Evolutionary conservation across 2,797 vertebrate species (phyloP), one percentile per base, ranked within the genome.

Genomic region (Semotilus atromaculatus): DNA sequence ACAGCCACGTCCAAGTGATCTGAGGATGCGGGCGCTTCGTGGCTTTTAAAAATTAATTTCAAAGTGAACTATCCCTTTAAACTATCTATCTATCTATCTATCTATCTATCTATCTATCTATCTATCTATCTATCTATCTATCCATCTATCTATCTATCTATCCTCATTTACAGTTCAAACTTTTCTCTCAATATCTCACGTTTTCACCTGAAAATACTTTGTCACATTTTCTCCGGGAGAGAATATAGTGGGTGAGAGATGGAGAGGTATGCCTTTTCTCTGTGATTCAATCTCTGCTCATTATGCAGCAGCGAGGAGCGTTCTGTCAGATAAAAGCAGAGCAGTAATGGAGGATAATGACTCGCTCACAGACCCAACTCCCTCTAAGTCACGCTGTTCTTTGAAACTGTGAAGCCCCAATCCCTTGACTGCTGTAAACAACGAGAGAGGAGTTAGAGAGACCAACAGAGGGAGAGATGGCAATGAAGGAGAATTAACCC

Each of bases 261-360:
- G 85, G 29, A 76, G 72, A 34, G 81, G 34, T 77, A 53, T 85
- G 83, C 81, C 75, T 81, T 86, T 82, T 90, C 91, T 91, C 86
- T 92, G 89, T 90, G 91, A 92, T 93, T 91, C 89, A 86, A 89
- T 86, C 80, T 80, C 55, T 29, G n/a, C 90, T 94, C 91, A 92
- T 94, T 94, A 94, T 90, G 85, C 2, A 78, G 86, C 89, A 92
- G 88, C 67, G 85, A 91, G 90, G 90, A 90, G 88, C 89, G 16
- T 90, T 92, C 89, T 90, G 86, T 89, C 91, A 91, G 92, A 92
- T 91, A 92, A 88, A 90, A 90, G 89, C 90, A 90, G 88, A 91
- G 82, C 70, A 85, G 40, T 92, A 93, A 93, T 93, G 90, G 91
- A 90, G 90, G 89, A 93, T 94, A 94, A 95, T 93, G 92, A 94